Conservation (phyloP, 2,888 invertebrate species). For the Marronus borbonicus region DNA sequence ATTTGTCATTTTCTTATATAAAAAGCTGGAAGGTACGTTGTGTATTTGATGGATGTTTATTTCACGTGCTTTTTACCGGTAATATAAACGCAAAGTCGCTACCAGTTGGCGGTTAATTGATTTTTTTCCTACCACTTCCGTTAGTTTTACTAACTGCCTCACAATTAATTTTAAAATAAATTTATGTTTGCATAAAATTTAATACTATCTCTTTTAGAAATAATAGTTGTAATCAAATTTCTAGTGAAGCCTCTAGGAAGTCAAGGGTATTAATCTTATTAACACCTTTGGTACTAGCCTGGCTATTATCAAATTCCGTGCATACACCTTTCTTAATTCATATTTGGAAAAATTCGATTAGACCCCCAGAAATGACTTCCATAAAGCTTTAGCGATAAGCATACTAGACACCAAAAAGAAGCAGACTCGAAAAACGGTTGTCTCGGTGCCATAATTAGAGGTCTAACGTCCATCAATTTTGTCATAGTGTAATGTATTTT, state of each 20-base stretch:
- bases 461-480: neutral
- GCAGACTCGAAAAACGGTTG: neutral
- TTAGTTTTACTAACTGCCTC: conserved; percentile 15
- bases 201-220: neutral
- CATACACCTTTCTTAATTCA: no score
- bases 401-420: neutral
- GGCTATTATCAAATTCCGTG: no score
- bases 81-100: neutral
- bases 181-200: neutral
- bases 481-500: conserved; percentile 10
- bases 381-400: neutral
- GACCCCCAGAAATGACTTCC: neutral
- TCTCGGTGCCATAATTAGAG: conserved; percentile 4
- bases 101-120: conserved; percentile 18
- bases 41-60: conserved; percentile 46
- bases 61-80: conserved; percentile 47
- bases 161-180: conserved; percentile 11
- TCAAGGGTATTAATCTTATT: no score
- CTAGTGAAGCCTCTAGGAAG: neutral
- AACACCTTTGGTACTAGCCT: no score
- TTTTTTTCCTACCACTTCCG: conserved; percentile 18
- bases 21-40: conserved; percentile 33
- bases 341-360: no score
- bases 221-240: neutral
- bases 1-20: conserved; percentile 49